Evolutionary conservation across 1,140 invertebrate species (phyloP).

Genomic region (Bombus balteatus): DNA sequence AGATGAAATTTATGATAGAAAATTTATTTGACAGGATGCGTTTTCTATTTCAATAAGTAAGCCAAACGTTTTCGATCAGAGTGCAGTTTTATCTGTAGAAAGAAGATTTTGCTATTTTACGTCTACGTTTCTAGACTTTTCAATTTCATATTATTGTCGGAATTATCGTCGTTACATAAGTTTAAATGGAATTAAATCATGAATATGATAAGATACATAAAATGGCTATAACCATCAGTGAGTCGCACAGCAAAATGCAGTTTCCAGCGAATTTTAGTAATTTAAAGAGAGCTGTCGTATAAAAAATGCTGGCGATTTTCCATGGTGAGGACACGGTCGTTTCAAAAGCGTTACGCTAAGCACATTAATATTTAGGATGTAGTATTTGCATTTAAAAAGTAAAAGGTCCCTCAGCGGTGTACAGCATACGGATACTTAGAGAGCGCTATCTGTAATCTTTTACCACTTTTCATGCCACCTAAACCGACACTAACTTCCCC

Average conservation of each 20-base stretch:
- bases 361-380: slow-evolving; percentile 42
- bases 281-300: neutral
- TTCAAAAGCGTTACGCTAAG: neutral
- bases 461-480: slow-evolving; percentile 41
- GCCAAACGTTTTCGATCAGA: no score
- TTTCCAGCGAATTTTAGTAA: neutral
- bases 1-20: no score
- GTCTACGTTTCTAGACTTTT: no score
- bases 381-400: slow-evolving; percentile 32
- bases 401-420: neutral
- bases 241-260: neutral
- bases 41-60: no score
- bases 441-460: slow-evolving; percentile 38
- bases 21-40: no score
- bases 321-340: neutral
- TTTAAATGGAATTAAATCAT: neutral
- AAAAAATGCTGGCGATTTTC: neutral
- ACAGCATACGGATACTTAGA: slow-evolving; percentile 22
- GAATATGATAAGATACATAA: neutral
- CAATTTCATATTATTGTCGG: no score
- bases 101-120: no score
- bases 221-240: slow-evolving; percentile 6
- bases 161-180: neutral
- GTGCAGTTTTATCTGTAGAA: no score
- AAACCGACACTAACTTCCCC: slow-evolving; percentile 31